Conservation (phyloP, 2,888 invertebrate species). For the Prosapia bicincta region DNA sequence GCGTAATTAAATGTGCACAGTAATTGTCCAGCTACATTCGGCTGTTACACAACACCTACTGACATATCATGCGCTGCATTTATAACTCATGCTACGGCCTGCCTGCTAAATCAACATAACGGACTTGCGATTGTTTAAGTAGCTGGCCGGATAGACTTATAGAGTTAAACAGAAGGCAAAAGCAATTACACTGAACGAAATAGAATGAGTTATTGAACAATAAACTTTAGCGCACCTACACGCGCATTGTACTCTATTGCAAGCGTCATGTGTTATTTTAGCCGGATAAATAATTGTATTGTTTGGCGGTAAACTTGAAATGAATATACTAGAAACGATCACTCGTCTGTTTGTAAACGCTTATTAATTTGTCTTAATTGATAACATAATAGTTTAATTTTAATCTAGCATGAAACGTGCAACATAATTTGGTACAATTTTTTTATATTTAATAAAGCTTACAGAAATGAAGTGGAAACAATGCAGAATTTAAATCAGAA, state of each 20-base stretch:
- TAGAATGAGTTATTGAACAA: background rate
- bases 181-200: background rate
- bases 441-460: too few relatives aligned
- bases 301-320: background rate
- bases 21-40: too few relatives aligned
- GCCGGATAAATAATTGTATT: background rate
- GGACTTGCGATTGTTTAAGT: background rate
- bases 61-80: background rate
- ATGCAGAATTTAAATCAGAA: too few relatives aligned
- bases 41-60: too few relatives aligned
- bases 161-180: background rate
- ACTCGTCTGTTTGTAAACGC: background rate
- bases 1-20: too few relatives aligned
- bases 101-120: background rate
- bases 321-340: background rate
- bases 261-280: background rate
- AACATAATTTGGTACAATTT: too few relatives aligned
- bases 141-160: background rate
- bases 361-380: too few relatives aligned
- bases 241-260: background rate
- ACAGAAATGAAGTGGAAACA: too few relatives aligned
- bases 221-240: background rate
- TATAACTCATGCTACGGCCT: background rate
- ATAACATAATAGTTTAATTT: too few relatives aligned
- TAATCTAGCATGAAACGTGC: too few relatives aligned